phyloP scores from a whole-genome alignment of 1,140 invertebrate genomes.

The Mya arenaria region DNA sequence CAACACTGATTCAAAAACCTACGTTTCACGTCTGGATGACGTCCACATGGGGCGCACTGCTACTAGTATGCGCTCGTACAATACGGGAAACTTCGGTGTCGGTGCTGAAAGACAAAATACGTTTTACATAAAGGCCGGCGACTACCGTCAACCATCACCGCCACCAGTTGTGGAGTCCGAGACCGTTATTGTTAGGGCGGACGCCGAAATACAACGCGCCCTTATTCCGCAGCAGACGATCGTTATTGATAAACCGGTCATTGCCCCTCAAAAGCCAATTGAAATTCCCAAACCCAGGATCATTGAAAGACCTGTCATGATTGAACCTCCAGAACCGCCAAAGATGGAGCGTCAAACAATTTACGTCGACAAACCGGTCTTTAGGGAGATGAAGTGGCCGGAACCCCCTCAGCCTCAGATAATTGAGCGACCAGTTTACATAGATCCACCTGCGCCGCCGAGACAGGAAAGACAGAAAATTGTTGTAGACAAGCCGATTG shows the following conservation, averaged over 20 bases:
- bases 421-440: constrained; percentile 32
- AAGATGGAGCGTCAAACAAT: constrained; percentile 26
- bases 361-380: constrained; percentile 21
- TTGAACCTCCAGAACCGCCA: constrained; percentile 31
- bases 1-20: constrained; percentile 25
- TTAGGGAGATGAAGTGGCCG: constrained; percentile 18
- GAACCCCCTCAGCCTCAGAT: constrained; percentile 19
- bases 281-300: constrained; percentile 15
- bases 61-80: not conserved
- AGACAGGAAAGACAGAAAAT: not conserved
- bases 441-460: constrained; percentile 17
- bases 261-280: constrained; percentile 15
- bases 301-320: constrained; percentile 24
- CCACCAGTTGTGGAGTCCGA: not conserved
- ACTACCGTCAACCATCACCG: not conserved
- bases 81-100: not conserved
- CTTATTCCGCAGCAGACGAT: not conserved
- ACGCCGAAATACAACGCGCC: not conserved
- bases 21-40: constrained; percentile 9
- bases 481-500: constrained; percentile 33
- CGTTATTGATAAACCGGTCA: constrained; percentile 34
- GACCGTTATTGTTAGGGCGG: not conserved
- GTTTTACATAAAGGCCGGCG: constrained; percentile 21
- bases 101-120: not conserved
- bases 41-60: not conserved